phyloP scores from a whole-genome alignment of 1,140 invertebrate genomes.

The Zaprionus nigranus region DNA sequence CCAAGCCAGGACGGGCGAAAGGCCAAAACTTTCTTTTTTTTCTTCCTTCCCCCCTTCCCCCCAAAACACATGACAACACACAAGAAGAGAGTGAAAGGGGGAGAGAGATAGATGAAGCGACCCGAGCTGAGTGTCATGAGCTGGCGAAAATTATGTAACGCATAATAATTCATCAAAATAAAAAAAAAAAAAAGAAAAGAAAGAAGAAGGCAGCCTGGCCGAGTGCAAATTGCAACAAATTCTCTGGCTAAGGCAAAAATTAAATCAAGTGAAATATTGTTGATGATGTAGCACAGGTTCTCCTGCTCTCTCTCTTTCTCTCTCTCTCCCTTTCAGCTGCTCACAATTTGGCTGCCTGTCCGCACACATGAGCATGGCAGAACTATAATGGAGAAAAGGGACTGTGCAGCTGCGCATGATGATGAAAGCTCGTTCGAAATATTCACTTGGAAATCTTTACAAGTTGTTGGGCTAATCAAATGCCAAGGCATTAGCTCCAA shows the following conservation, averaged over 20 bases:
- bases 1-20: conserved; percentile 5
- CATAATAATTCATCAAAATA: conserved; percentile 77
- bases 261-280: conserved; percentile 73
- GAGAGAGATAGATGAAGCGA: conserved; percentile 10
- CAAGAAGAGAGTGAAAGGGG: too few relatives aligned
- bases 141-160: conserved; percentile 79
- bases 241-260: conserved; percentile 51
- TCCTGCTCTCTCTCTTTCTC: background rate
- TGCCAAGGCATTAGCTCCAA: conserved; percentile 28
- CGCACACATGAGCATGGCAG: background rate
- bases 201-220: background rate
- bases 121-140: conserved; percentile 64
- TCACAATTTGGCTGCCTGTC: background rate
- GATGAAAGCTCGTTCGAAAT: conserved; percentile 22
- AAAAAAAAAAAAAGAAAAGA: conserved; percentile 10
- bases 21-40: conserved; percentile 60
- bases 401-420: conserved; percentile 38
- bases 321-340: background rate
- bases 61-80: background rate
- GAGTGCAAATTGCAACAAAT: conserved; percentile 78
- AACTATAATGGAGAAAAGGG: conserved; percentile 42
- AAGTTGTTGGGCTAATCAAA: conserved; percentile 44
- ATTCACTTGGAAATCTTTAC: background rate
- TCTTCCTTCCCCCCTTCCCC: background rate
- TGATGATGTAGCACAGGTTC: conserved; percentile 63